These are phyloP conservation scores for Sander vitreus DNA, from an alignment of 2,113 vertebrate genomes.

Conservation along the genomic window DNA sequence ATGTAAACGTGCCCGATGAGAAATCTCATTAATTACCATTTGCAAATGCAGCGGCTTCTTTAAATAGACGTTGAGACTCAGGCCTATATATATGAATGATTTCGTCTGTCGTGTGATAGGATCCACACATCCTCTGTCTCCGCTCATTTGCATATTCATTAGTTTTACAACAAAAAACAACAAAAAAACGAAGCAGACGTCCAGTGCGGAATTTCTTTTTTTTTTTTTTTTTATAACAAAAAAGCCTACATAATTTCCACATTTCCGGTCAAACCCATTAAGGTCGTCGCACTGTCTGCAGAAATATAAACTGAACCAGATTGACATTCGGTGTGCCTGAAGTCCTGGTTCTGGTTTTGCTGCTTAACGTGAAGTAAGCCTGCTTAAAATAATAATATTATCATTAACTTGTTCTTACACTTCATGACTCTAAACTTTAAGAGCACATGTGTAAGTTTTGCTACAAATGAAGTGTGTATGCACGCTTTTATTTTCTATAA, in stretches of 20 bases:
- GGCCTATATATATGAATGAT: conserved; percentile 35
- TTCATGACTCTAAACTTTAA: background rate
- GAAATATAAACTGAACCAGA: background rate
- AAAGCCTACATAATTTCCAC: background rate
- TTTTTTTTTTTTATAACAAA: background rate
- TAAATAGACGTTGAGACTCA: conserved; percentile 42
- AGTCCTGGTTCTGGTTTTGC: conserved; percentile 12
- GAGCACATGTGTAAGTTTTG: background rate
- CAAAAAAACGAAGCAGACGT: background rate
- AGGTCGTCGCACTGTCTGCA: background rate
- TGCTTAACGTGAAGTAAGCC: background rate
- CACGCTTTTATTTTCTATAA: background rate
- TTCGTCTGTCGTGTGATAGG: conserved; percentile 33
- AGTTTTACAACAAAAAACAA: conserved; percentile 33
- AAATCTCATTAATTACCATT: conserved; percentile 70
- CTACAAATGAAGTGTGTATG: background rate
- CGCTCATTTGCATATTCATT: conserved; percentile 69
- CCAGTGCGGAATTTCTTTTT: background rate
- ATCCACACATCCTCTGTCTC: conserved; percentile 41
- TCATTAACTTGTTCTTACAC: background rate
- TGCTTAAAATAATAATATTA: background rate
- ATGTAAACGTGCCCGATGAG: conserved; percentile 63
- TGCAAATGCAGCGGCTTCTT: conserved; percentile 58
- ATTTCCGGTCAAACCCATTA: background rate
- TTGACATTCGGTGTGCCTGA: background rate